Conservation (phyloP, 23 tunicate species). For the Oikopleura dioica region DNA sequence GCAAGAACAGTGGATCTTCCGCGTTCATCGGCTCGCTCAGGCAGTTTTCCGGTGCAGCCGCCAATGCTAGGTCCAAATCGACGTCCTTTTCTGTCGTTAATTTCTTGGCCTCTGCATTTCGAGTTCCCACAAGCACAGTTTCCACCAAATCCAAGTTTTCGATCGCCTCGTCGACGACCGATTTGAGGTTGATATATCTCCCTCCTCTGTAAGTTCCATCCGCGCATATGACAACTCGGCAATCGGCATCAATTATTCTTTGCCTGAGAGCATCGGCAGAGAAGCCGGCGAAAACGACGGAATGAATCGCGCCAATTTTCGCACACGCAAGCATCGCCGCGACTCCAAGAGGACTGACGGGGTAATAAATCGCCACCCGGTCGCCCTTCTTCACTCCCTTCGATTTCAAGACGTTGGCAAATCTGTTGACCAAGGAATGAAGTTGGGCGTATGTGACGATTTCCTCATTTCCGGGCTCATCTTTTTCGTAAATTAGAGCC, state of each 20-base stretch:
- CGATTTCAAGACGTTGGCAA: slow-evolving; percentile 30
- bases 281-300: slow-evolving; percentile 91
- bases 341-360: slow-evolving; percentile 78
- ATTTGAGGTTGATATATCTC: slow-evolving; percentile 41
- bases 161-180: slow-evolving; percentile 54
- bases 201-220: slow-evolving; percentile 86
- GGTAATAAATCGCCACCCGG: slow-evolving; percentile 75
- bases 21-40: slow-evolving; percentile 58
- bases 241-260: slow-evolving; percentile 49
- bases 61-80: slow-evolving; percentile 45
- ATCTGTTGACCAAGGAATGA: slow-evolving; percentile 24
- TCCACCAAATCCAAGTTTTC: slow-evolving; percentile 34
- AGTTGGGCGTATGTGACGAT: slow-evolving; percentile 33
- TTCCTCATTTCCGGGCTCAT: slow-evolving; percentile 52
- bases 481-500: slow-evolving; percentile 87
- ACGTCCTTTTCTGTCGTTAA: slow-evolving; percentile 23
- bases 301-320: slow-evolving; percentile 73
- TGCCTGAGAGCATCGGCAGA: slow-evolving; percentile 79
- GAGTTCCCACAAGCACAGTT: slow-evolving; percentile 41
- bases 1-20: slow-evolving; percentile 64
- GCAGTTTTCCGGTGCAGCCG: slow-evolving; percentile 15
- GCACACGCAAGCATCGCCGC: slow-evolving; percentile 89
- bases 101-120: slow-evolving; percentile 27
- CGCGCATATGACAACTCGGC: slow-evolving; percentile 29
- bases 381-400: slow-evolving; percentile 63